Conservation (phyloP, 2,797 vertebrate genomes). For the Oreochromis grahami region DNA sequence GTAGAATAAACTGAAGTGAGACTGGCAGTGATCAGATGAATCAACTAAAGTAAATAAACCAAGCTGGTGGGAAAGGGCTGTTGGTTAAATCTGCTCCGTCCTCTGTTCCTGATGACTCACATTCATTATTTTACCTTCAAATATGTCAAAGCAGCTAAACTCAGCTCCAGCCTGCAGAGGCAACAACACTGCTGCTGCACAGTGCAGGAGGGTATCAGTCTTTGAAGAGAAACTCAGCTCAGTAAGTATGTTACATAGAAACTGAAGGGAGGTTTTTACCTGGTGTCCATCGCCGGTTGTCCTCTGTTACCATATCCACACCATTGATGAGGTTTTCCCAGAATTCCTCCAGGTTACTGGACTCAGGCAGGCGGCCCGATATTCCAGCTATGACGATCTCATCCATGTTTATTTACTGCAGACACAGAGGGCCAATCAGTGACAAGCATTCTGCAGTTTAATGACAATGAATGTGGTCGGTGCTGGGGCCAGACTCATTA, state of each 20-base stretch:
- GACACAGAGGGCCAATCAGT: neutral
- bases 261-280: slow-evolving; percentile 69
- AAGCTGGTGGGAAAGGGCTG: neutral
- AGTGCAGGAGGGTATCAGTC: neutral
- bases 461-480: neutral
- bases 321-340: slow-evolving; percentile 94
- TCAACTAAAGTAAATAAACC: neutral
- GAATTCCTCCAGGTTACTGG: slow-evolving; percentile 91
- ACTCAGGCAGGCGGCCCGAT: slow-evolving; percentile 89
- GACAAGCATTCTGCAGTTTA: neutral
- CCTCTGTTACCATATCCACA: slow-evolving; percentile 97
- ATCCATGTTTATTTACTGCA: slow-evolving; percentile 83
- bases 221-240: neutral
- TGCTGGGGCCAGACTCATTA: neutral
- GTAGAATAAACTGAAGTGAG: neutral
- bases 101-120: neutral
- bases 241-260: neutral
- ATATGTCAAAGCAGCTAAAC: neutral
- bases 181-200: neutral
- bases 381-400: slow-evolving; percentile 95
- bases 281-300: slow-evolving; percentile 92
- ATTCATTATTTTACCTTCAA: neutral
- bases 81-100: neutral
- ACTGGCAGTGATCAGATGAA: neutral
- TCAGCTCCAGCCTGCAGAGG: neutral